Base-by-base conservation (phyloP, 2,888 invertebrate species). In the Morpho achilles region DNA sequence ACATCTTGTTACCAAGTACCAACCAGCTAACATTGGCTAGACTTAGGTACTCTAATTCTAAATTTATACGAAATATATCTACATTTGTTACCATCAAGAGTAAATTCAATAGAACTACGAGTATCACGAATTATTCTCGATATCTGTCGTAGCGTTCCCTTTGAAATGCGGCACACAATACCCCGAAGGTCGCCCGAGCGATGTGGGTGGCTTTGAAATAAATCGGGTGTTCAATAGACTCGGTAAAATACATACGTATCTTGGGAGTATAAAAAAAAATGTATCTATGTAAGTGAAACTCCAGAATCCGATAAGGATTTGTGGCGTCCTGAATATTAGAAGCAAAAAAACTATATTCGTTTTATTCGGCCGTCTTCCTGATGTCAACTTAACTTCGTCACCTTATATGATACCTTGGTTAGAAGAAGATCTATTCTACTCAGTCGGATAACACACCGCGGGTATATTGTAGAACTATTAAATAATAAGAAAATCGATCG, bases 111-210 rank as follows among this genome's bases (percentile, higher is more conserved):
- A 68, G 73, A 66, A 67, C 66, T 66, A 16, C 16, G 16, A 16
- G 16, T 16, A 67, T 71, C 77, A 74, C 76, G 76, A 79, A 78
- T 78, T 75, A 77, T 76, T 69, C 71, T 63, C 58, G 56, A 63
- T 49, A 52, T 63, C 61, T 59, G 61, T 55, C 58, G 49, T 47
- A 46, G 51, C 23, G 61, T 60, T 52, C 57, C 55, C 69, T 69
- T 69, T 70, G 71, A 74, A 69, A 71, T 63, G 65, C 59, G 66
- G 42, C 40, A 57, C 55, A 79, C 75, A 79, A 78, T 76, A 67
- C 65, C 59, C 56, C 67, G 72, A 73, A 56, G 75, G 71, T 69
- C 69, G 70, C 76, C 74, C 74, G 68, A 63, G 61, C 62, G 68
- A 64, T 76, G 75, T 76, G 70, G 69, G 67, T 46, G 66, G 68